Base-by-base conservation (phyloP, 2,888 invertebrate species). In the Mechanitis messenoides region DNA sequence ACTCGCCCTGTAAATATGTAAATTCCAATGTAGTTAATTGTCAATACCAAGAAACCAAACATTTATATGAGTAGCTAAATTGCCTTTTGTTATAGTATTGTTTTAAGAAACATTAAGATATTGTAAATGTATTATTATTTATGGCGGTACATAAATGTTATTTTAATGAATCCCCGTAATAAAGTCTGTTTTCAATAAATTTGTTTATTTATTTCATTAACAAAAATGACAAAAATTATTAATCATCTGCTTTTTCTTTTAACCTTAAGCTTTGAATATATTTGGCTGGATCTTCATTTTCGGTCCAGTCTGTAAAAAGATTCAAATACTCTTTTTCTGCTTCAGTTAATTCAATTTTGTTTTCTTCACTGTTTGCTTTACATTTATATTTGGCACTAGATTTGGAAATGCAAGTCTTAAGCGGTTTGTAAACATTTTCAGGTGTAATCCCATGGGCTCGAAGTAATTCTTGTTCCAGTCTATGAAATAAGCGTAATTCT, bases 21-120 rank as follows among this genome's bases (percentile, higher is more conserved):
- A 87, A 89, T 87, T 85, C 81, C 81, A 84, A 74, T 87, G 76
- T 87, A 84, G 82, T 79, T 81, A 84, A 80, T 85, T 77, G 79
- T 83, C 82, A 83, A 85, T 87, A 88, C 84, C 87, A 85, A 78
- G 83, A 88, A 87, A 90, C 90, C 90, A 89, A 90, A 90, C 90
- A 85, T 85, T 86, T 84, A 77, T 80, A 82, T 80, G 77, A 81
- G 78, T 88, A 87, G 84, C 78, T 72, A 79, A 76, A 87, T 82
- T 87, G 87, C 75, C 86, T 86, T 86, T 86, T 87, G 89, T 90
- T 88, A 83, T 78, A 75, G 69, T 78, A 78, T 80, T 79, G 78
- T 85, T 83, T 81, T 79, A 79, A 78, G 75, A 77, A 71, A 77
- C 72, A 75, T 73, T 75, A 78, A 77, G 74, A 73, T 74, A 77